Evolutionary conservation across 2,888 invertebrate genomes (phyloP), one percentile per base, ranked within the genome.

Genomic region (Argyresthia goedartella): DNA sequence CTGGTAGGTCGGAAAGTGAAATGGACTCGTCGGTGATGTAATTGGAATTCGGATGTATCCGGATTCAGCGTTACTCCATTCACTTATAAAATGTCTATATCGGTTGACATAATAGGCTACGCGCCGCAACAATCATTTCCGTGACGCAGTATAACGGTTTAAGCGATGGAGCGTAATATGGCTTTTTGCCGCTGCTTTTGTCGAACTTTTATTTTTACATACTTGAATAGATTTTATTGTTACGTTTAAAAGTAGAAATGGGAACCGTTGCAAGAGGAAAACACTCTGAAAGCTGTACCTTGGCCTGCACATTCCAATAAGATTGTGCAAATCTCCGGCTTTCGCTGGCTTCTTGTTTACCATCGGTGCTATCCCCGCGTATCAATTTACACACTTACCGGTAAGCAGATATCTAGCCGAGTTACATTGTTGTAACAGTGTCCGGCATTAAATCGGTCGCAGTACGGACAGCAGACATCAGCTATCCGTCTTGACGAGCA

Each of bases 1-100:
- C 86, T 86, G 86, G 86, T 85, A 76, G 79, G 80, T 82, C 86
- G 84, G 78, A 86, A 86, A 86, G 86, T 86, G 86, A 86, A 86
- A 85, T 85, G 84, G 85, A 74, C 81, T 81, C 79, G 81, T 85
- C 86, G 79, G 76, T 86, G 84, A 86, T 85, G 85, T 82, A 86
- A 86, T 86, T 80, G 86, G 85, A 86, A 85, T 86, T 84, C 79
- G 82, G 85, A 86, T 86, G 74, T 86, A 81, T 85, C 85, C 85
- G 86, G 81, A 82, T 77, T 81, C 78, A 71, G 72, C 71, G 76
- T 77, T 78, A 76, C 77, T 78, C 82, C 82, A 78, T 82, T 84
- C 85, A 81, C 84, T 82, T 81, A 76, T 76, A 76, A 80, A 76
- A 74, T 77, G 70, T 80, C 73, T 80, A 69, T 79, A 80, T 79